These are phyloP conservation scores for Syritta pipiens DNA, from an alignment of 2,888 invertebrate species.

Conservation along the genomic window DNA sequence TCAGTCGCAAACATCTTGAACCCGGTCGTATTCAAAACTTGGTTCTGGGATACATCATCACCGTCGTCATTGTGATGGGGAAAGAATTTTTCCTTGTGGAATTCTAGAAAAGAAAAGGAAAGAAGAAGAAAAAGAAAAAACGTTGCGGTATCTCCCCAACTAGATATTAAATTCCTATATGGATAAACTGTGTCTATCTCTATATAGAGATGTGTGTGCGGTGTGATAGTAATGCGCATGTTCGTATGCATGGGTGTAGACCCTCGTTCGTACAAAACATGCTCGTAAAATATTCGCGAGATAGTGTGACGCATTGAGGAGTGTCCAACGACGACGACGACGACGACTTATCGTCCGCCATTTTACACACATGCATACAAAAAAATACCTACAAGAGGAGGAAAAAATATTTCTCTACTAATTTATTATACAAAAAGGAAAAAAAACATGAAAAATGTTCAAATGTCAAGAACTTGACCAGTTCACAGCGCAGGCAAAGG, in stretches of 20 bases:
- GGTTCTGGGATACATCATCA: neutral
- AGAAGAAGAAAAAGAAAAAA: constrained; percentile 35
- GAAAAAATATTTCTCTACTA: constrained; percentile 24
- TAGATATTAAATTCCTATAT: constrained; percentile 66
- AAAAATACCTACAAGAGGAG: neutral
- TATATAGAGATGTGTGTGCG: constrained; percentile 43
- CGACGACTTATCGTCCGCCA: constrained; percentile 60
- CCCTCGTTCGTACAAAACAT: constrained; percentile 61
- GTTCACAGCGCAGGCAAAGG: neutral
- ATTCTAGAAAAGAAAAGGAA: constrained; percentile 39
- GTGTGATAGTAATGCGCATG: constrained; percentile 60
- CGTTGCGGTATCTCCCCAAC: constrained; percentile 57
- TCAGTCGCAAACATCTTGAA: neutral
- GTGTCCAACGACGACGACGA: constrained; percentile 78
- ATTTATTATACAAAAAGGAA: too few species aligned
- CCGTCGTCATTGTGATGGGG: neutral
- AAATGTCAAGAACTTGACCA: constrained; percentile 25
- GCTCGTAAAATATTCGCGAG: constrained; percentile 61
- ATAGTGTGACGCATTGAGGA: constrained; percentile 82
- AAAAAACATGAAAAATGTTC: constrained; percentile 22
- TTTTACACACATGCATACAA: constrained; percentile 59
- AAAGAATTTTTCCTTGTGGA: constrained; percentile 28
- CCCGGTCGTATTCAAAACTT: neutral
- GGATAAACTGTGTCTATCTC: constrained; percentile 49
- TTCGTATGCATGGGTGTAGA: constrained; percentile 67